Evolutionary conservation across 2,888 invertebrate species (phyloP).

Genomic region (Pycnomerus fuliginosus): DNA sequence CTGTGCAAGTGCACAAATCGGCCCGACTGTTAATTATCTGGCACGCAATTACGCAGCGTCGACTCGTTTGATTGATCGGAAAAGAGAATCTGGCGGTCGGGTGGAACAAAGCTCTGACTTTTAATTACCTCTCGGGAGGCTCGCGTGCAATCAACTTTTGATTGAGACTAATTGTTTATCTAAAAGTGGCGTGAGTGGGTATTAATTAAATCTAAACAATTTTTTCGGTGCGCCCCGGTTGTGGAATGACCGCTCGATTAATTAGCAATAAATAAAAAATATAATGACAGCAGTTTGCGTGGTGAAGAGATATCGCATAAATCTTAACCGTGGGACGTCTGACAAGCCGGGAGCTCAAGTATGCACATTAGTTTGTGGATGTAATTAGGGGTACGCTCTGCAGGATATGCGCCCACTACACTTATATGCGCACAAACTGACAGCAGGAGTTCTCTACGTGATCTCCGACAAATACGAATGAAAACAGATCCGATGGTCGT

Average conservation of each 20-base stretch:
- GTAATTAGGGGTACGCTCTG: slow-evolving; percentile 14
- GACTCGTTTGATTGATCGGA: slow-evolving; percentile 27
- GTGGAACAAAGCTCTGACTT: slow-evolving; percentile 27
- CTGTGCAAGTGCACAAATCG: slow-evolving; percentile 7
- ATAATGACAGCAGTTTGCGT: slow-evolving; percentile 41
- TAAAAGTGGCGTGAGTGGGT: slow-evolving; percentile 16
- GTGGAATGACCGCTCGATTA: slow-evolving; percentile 34
- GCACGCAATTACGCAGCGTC: slow-evolving; percentile 25
- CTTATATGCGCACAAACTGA: too few species aligned
- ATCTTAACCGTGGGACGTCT: slow-evolving; percentile 34
- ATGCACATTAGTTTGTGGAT: slow-evolving; percentile 10
- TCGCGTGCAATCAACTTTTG: slow-evolving; percentile 27
- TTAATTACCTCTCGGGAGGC: slow-evolving; percentile 35
- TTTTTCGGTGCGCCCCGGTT: background rate
- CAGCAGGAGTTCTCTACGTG: too few species aligned
- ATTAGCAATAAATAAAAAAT: slow-evolving; percentile 44
- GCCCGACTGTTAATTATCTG: slow-evolving; percentile 25
- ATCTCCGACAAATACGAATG: too few species aligned
- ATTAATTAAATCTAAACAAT: slow-evolving; percentile 15
- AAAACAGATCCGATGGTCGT: too few species aligned
- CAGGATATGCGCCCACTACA: slow-evolving; percentile 18
- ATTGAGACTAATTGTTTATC: slow-evolving; percentile 25
- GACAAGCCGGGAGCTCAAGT: slow-evolving; percentile 6
- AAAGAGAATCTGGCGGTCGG: slow-evolving; percentile 20
- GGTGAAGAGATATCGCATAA: slow-evolving; percentile 41